Evolutionary conservation across 2,113 vertebrate genomes (phyloP).

Genomic region (Galeopterus variegatus): DNA sequence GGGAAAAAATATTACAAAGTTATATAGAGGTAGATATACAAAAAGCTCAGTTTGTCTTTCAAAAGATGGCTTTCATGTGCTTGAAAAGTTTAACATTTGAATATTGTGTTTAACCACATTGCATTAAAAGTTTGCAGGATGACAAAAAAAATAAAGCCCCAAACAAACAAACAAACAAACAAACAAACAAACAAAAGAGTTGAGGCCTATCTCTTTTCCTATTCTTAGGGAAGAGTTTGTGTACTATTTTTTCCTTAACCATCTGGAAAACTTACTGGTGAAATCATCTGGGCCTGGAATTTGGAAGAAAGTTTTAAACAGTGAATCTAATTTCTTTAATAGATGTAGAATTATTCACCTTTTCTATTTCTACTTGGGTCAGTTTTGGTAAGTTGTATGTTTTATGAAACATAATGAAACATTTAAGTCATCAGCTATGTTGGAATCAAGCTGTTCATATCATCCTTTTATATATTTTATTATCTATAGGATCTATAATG

Average conservation of each 20-base stretch:
- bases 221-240: background rate
- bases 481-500: background rate
- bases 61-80: slow-evolving; percentile 60
- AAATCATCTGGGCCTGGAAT: background rate
- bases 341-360: background rate
- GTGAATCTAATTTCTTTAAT: background rate
- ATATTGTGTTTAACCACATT: slow-evolving; percentile 53
- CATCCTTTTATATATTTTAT: background rate
- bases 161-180: no score
- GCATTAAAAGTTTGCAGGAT: slow-evolving; percentile 74
- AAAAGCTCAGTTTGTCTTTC: slow-evolving; percentile 54
- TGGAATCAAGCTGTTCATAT: background rate
- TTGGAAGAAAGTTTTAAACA: background rate
- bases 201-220: background rate
- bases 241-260: background rate
- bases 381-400: background rate
- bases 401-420: background rate
- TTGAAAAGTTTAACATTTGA: slow-evolving; percentile 72
- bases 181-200: no score
- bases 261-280: background rate
- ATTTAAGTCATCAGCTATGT: background rate
- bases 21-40: slow-evolving; percentile 28
- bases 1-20: slow-evolving; percentile 57
- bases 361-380: background rate
- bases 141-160: background rate